phyloP scores from a whole-genome alignment of 2,113 vertebrate species.

The Jacana jacana region DNA sequence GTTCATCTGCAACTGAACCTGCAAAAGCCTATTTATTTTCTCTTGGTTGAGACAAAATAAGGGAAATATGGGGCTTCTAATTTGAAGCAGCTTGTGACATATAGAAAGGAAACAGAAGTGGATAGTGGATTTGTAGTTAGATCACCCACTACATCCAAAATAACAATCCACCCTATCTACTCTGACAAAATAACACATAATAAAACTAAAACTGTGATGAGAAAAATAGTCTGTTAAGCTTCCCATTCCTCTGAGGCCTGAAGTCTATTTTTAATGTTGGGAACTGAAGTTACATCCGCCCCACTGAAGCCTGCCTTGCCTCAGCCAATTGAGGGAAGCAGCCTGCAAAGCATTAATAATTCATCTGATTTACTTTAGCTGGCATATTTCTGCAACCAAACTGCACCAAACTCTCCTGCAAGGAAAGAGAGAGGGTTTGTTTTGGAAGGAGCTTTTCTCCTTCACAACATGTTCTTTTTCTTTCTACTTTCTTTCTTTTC shows the following conservation, averaged over 20 bases:
- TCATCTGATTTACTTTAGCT: conserved; percentile 32
- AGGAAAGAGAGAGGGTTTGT: not conserved
- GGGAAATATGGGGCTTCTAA: not conserved
- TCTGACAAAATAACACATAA: conserved; percentile 67
- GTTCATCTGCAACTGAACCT: not conserved
- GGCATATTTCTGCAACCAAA: conserved; percentile 26
- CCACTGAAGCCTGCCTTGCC: conserved; percentile 3
- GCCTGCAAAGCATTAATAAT: conserved; percentile 53
- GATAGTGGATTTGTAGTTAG: conserved; percentile 24
- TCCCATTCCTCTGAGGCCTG: conserved; percentile 32
- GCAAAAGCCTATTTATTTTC: not conserved
- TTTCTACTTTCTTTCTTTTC: not conserved
- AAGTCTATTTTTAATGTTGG: conserved; percentile 57
- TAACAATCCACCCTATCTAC: conserved; percentile 64
- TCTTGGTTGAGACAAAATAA: not conserved
- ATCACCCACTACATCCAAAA: conserved; percentile 62
- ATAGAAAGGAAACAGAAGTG: conserved; percentile 43
- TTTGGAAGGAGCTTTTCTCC: not conserved
- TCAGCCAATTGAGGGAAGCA: conserved; percentile 27
- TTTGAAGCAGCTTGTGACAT: conserved; percentile 35
- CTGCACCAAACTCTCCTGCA: not conserved
- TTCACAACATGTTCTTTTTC: not conserved
- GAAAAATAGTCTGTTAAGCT: conserved; percentile 60
- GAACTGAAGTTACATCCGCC: conserved; percentile 11
- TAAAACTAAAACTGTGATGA: conserved; percentile 53